Evolutionary conservation across 2,113 vertebrate genomes (phyloP), one percentile per base, ranked within the genome.

Genomic region (Vicugna pacos): DNA sequence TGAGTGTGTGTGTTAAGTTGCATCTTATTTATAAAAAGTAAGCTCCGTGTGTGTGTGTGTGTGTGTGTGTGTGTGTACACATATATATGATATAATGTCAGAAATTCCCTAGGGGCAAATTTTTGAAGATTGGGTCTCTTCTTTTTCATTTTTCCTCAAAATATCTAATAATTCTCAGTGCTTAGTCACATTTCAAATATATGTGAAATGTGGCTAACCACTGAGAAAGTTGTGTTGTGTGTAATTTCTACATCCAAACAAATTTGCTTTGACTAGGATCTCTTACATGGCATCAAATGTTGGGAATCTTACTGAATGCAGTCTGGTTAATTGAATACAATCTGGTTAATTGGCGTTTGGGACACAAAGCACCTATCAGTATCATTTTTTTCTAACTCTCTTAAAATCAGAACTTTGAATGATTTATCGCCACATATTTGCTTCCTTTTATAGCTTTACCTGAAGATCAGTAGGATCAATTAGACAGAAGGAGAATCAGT

Each of bases 21-120:
- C n/a, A 75, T 95, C 28, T 89, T 54, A 73, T 89, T 89, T 83
- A 58, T 32, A 89, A 84, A 7, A 67, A n/a, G 17, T 87, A 88
- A 81, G 16, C 2, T 13, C 80, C 38, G n/a, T 67, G 52, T 17
- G 24, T 56, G 22, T 38, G 17, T 48, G 20, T 38, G 12, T 73
- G 14, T 70, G 7, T 70, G 5, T 38, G 50, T 50, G 30, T 24
- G 56, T 13, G 19, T 46, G 72, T 67, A 8, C 32, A 22, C 46
- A 22, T 7, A 38, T 46, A 26, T 14, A 26, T 58, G 10, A 50
- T 54, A 26, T 56, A 83, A 54, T 80, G 3, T 76, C 26, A 58
- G 28, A 86, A 89, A 81, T 90, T 48, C 24, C n/a, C 13, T 28
- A 60, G 13, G 24, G 12, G 5, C 2, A 93, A 54, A 79, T 89